phyloP scores from a whole-genome alignment of 2,888 invertebrate genomes.

The Hyposoter didymator region DNA sequence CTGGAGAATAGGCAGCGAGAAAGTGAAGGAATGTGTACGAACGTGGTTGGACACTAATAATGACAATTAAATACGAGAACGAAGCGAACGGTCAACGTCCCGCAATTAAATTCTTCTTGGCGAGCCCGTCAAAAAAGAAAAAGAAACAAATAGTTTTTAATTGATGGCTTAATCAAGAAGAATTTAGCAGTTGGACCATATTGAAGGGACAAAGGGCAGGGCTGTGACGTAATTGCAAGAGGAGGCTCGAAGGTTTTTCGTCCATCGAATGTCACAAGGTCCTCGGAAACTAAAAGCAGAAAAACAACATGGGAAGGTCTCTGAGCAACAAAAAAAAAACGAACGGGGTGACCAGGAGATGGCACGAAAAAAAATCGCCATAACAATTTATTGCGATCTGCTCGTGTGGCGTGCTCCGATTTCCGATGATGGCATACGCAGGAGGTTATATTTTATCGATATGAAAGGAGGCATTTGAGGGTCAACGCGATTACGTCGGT shows the following conservation, averaged over 20 bases:
- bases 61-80: conserved; percentile 52
- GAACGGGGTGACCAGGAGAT: conserved; percentile 38
- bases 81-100: conserved; percentile 10
- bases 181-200: neutral
- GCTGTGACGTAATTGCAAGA: neutral
- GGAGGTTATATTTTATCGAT: conserved; percentile 53
- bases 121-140: neutral
- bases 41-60: conserved; percentile 52
- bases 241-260: neutral
- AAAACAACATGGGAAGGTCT: conserved; percentile 11
- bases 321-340: neutral
- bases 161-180: neutral
- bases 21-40: conserved; percentile 2
- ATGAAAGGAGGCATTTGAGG: conserved; percentile 59
- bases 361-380: conserved; percentile 70
- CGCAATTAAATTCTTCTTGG: conserved; percentile 44
- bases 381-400: conserved; percentile 73
- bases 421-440: conserved; percentile 25
- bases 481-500: conserved; percentile 68
- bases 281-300: neutral
- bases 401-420: conserved; percentile 35
- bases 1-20: neutral
- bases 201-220: neutral
- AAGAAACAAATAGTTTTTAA: conserved; percentile 15
- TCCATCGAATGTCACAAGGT: neutral